A percentile compares a stretch with the other conserved stretches of the same genome.
Conservation (phyloP, 2,888 invertebrate genomes). For the Diabrotica balteata region DNA sequence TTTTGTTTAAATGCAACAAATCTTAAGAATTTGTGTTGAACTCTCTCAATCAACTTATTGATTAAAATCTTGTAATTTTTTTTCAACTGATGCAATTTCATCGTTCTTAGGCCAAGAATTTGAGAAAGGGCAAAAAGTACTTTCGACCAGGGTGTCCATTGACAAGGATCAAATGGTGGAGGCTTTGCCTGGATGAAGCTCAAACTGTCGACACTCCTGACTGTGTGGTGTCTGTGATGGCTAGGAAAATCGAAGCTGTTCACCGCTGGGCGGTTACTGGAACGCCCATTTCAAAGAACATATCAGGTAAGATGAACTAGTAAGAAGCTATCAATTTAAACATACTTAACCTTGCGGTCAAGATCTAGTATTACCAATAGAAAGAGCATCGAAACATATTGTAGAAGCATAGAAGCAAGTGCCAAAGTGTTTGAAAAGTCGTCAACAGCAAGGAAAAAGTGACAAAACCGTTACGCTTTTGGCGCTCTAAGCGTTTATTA, state of each 20-base stretch:
- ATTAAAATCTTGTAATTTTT: too few species aligned
- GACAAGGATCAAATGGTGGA: constrained; percentile 76
- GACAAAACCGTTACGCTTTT: too few species aligned
- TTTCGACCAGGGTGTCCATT: constrained; percentile 72
- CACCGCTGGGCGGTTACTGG: constrained; percentile 81
- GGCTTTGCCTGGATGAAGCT: constrained; percentile 80
- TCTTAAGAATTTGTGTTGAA: too few species aligned
- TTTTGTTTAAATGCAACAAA: too few species aligned
- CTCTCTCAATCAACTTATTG: too few species aligned
- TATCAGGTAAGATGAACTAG: constrained; percentile 46
- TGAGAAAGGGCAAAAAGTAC: constrained; percentile 66
- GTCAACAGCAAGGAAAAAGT: too few species aligned
- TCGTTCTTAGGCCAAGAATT: constrained; percentile 35
- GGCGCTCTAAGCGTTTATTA: too few species aligned
- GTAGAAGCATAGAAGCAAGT: too few species aligned
- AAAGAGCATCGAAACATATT: too few species aligned
- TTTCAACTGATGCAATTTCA: background rate
- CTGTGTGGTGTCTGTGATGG: constrained; percentile 70
- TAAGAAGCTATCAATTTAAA: background rate
- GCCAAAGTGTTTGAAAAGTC: too few species aligned
- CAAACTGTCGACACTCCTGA: constrained; percentile 76
- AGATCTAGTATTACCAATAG: too few species aligned
- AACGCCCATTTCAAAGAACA: constrained; percentile 63
- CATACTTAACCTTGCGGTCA: too few species aligned
- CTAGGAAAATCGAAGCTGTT: constrained; percentile 64